Evolutionary conservation across 2,888 invertebrate species (phyloP), one percentile per base, ranked within the genome.

Genomic region (Dasypogon diadema): DNA sequence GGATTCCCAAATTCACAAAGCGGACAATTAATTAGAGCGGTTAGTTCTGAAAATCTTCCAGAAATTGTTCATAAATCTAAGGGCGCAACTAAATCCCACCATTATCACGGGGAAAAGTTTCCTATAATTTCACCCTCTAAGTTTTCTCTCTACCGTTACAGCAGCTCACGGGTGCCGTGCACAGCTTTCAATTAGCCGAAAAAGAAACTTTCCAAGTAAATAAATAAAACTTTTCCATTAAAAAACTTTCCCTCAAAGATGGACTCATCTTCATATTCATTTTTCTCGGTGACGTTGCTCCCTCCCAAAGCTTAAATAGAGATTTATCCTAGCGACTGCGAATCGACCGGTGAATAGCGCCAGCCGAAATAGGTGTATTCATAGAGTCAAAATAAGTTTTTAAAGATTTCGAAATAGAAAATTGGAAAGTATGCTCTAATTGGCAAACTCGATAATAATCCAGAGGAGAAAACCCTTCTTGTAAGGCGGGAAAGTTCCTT

Each of bases 221-320:
- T 30, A 30, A 58, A 58, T n/a, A 58, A 60, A 60, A 60, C 55
- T 60, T 60, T 60, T 60, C 58, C 58, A 60, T 60, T 60, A 60
- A 60, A 60, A 60, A 22, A 21, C 22, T 60, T 60, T 24, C 18
- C 18, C 12, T 60, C 14, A n/a, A 51, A 16, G 21, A 21, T 8
- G 18, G 21, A 51, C 21, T 51, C 51, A 6, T 51, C 51, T 51
- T 51, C 18, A 51, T 51, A 51, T 51, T 16, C 18, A 16, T 51
- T 18, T 51, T 42, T 5, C 12, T 42, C 42, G 6, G 6, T 30
- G 34, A 30, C 10, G 8, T 42, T 42, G 12, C 2, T 42, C 42
- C 42, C 42, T 4, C 12, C n/a, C n/a, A 42, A 12, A 42, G 42
- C 3, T 42, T 42, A 1, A 30, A 30, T 42, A 42, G n/a, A 0